Evolutionary conservation across 1,140 invertebrate species (phyloP), one percentile per base, ranked within the genome.

Genomic region (Drosophila yakuba): DNA sequence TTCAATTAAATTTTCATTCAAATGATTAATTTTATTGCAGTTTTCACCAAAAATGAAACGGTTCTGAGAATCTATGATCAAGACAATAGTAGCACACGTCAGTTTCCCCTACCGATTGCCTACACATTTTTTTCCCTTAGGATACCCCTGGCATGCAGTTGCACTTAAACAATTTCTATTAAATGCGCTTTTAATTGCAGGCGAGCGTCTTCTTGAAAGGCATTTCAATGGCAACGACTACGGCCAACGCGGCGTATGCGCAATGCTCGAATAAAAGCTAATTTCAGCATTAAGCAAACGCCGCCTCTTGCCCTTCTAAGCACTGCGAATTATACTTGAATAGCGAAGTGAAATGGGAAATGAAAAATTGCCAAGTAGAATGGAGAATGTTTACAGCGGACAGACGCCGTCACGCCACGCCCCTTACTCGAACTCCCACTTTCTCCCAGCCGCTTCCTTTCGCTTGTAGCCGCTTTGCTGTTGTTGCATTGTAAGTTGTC

Each of bases 171-270:
- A 79, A 79, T 79, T 79, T 79, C 54, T 79, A 79, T 79, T 74
- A 79, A 79, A 79, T 79, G 76, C 74, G 73, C 66, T 81, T 80
- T 81, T 80, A 81, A 81, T 81, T 80, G 78, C 73, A 75, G 58
- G 14, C 23, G 45, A 80, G 56, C 43, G 63, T 55, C 45, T 63
- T 54, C 51, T 63, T 54, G 66, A 48, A 76, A 80, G 73, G 58
- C 64, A 58, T 61, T 69, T 80, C 59, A 80, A 80, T 66, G 57
- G 68, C 64, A 52, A 15, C 8, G 47, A 54, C 62, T 43, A 60
- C 60, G 38, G 17, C 41, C 47, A 67, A 63, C 39, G 52, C 11
- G 64, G 54, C 79, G 78, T 73, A 81, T 81, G 36, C 78, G 61
- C 67, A 39, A 59, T 62, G 52, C 36, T 43, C 32, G 28, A 60